These are phyloP conservation scores for Lasioglossum malachurum DNA, from an alignment of 2,888 invertebrate species.

Conservation along the genomic window DNA sequence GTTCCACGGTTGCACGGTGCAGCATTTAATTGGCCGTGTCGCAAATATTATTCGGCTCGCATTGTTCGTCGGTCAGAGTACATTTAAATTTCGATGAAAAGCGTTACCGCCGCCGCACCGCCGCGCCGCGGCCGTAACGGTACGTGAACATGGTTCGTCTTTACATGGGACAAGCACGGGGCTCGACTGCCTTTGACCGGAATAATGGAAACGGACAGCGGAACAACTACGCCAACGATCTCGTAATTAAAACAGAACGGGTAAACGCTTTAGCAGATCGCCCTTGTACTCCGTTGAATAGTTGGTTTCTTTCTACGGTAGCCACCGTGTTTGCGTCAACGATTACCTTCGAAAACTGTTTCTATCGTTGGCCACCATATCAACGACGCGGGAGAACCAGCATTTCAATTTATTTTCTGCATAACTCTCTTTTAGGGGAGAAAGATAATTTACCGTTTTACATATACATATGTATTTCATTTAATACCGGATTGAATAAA, in stretches of 20 bases:
- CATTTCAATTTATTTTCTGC: no score
- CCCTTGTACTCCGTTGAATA: background rate
- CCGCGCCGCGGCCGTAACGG: background rate
- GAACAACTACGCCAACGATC: background rate
- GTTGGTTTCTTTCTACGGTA: background rate
- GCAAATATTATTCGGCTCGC: conserved; percentile 8
- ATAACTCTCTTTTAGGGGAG: no score
- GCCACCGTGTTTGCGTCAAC: background rate
- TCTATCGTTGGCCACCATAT: background rate
- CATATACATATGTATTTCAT: background rate
- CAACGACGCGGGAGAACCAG: background rate
- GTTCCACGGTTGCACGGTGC: background rate
- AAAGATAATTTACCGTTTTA: background rate
- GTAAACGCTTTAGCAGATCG: background rate
- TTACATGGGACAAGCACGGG: background rate
- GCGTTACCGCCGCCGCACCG: background rate
- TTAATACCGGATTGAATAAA: background rate
- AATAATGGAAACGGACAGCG: background rate
- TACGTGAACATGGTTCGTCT: background rate
- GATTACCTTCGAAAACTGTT: background rate
- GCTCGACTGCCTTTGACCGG: background rate
- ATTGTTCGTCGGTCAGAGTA: background rate
- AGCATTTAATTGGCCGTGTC: conserved; percentile 10
- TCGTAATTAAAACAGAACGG: conserved; percentile 1
- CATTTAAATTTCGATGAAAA: background rate